phyloP scores from a whole-genome alignment of 2,888 invertebrate genomes.

The Ormyrus rosae region DNA sequence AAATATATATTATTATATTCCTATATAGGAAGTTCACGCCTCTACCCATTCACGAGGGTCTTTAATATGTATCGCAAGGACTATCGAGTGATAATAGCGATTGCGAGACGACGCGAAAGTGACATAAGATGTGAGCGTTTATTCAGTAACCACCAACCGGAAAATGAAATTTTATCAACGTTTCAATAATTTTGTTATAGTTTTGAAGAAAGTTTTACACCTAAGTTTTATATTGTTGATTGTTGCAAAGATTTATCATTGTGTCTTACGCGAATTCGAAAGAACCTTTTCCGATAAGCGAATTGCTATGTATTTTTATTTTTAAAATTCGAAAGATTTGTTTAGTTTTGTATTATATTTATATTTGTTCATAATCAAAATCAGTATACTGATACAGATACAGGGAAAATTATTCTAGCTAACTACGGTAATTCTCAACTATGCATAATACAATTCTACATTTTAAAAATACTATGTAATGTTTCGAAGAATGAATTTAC shows the following conservation, averaged over 20 bases:
- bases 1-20: constrained; percentile 31
- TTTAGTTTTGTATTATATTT: background rate
- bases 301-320: too few relatives aligned
- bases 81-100: constrained; percentile 5
- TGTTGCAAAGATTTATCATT: constrained; percentile 44
- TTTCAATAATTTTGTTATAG: constrained; percentile 15
- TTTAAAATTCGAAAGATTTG: background rate
- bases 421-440: constrained; percentile 5
- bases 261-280: background rate
- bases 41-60: constrained; percentile 22
- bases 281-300: too few relatives aligned
- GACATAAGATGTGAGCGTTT: constrained; percentile 20
- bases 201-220: background rate
- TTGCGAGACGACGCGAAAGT: background rate
- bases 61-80: constrained; percentile 3
- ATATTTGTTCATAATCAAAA: constrained; percentile 13
- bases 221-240: constrained; percentile 22
- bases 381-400: constrained; percentile 7
- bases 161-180: constrained; percentile 10
- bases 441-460: background rate
- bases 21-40: constrained; percentile 22
- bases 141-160: background rate
- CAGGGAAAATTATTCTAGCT: constrained; percentile 6
- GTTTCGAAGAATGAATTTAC: constrained; percentile 20
- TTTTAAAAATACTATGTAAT: constrained; percentile 3